A percentile compares a stretch with the other conserved stretches of the same genome.
These are phyloP conservation scores for Tragelaphus eurycerus DNA, from an alignment of 2,797 vertebrate genomes.

Conservation along the genomic window DNA sequence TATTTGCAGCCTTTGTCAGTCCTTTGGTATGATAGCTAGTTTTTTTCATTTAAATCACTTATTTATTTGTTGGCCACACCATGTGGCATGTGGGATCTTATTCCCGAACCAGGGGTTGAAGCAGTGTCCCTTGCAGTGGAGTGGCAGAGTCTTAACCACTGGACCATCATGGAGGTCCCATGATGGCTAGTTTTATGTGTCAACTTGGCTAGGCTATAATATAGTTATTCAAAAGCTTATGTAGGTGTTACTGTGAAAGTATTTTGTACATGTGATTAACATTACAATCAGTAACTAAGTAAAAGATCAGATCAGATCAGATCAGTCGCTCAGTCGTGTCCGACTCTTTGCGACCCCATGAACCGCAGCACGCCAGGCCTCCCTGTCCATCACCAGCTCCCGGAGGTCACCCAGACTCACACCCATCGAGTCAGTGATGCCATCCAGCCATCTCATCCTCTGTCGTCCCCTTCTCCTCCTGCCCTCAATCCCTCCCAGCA, in stretches of 20 bases:
- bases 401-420: too few species aligned
- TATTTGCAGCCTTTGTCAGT: background rate
- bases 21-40: background rate
- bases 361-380: too few species aligned
- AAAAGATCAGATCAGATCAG: background rate
- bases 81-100: background rate
- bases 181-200: background rate
- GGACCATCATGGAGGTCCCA: background rate
- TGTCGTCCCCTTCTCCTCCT: too few species aligned
- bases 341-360: too few species aligned
- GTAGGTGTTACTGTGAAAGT: background rate
- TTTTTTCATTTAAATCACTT: background rate
- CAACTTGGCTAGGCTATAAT: background rate
- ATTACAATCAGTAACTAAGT: background rate
- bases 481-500: too few species aligned
- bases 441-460: too few species aligned
- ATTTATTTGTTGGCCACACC: background rate
- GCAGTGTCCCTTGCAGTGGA: background rate
- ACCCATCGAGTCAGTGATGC: too few species aligned
- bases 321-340: too few species aligned
- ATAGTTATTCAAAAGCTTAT: background rate
- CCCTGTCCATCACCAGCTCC: too few species aligned
- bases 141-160: background rate
- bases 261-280: background rate
- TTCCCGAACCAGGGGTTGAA: background rate